Evolutionary conservation across 2,113 vertebrate species (phyloP), one percentile per base, ranked within the genome.

Genomic region (Pachycephala philippinensis): DNA sequence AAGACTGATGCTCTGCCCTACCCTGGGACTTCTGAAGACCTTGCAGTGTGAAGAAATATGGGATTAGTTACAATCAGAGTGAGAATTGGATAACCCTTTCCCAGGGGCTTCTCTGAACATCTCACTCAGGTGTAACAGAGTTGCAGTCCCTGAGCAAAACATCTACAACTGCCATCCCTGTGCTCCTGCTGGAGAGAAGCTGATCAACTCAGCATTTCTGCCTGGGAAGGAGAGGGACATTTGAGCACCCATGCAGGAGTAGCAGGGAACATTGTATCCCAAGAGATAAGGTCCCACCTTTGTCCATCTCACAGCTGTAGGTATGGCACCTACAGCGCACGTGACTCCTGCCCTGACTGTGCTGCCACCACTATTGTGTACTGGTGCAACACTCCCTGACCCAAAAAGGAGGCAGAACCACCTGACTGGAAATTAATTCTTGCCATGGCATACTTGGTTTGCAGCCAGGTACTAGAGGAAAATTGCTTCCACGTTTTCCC

Each of bases 1-100:
- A 95, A 76, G 68, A 81, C 17, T 64, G 64, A 93, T 0, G 42
- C 47, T 93, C 63, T 84, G 70, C 39, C 75, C 78, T 80, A 83
- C 47, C 84, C 61, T 93, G 72, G 81, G 69, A 92, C 86, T 92
- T 92, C 74, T 79, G 42, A 93, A 89, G 84, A 79, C 72, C 69
- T 90, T 92, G 84, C 47, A 93, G 79, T 1, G 0, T 56, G 53
- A 90, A 95, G 45, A 90, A 94, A 78, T 26, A 71, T 5, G 40
- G 72, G 15, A 78, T 92, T 52, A 94, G 76, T 71, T 90, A 81
- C 52, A 90, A 59, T 28, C 39, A 30, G 17, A 96, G 65, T 60
- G 66, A 77, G 50, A 94, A 90, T 0, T 86, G 71, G 60, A 74
- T 84, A 95, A 84, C 39, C 28, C 54, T 47, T 76, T 96, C 92